Evolutionary conservation across 2,113 vertebrate species (phyloP).

Genomic region (Podarcis raffonei): DNA sequence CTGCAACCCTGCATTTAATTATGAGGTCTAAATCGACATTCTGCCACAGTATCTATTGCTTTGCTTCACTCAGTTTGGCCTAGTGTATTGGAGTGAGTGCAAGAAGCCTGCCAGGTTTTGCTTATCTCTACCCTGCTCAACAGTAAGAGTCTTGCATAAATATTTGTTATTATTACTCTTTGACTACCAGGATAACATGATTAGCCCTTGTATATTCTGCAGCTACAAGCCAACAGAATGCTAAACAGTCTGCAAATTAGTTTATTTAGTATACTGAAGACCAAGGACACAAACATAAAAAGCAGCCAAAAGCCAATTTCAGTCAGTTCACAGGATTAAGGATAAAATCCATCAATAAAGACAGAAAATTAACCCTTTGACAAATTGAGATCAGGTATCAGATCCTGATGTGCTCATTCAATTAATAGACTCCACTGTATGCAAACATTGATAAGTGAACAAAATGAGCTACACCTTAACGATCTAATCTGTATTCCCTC

Average conservation of each 20-base stretch:
- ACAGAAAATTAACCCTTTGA: conserved; percentile 51
- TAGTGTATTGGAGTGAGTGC: conserved; percentile 23
- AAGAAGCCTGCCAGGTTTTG: conserved; percentile 38
- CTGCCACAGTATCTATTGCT: conserved; percentile 10
- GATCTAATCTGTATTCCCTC: conserved; percentile 69
- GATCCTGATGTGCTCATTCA: conserved; percentile 46
- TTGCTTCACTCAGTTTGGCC: conserved; percentile 29
- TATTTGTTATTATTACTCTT: conserved; percentile 25
- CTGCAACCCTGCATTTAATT: conserved; percentile 49
- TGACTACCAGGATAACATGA: conserved; percentile 19
- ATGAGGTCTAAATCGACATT: conserved; percentile 37
- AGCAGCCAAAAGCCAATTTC: conserved; percentile 24
- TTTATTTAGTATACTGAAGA: conserved; percentile 40
- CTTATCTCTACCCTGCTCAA: conserved; percentile 43
- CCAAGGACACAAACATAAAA: conserved; percentile 31
- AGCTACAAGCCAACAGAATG: conserved; percentile 35
- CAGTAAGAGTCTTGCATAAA: conserved; percentile 21
- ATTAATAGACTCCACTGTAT: conserved; percentile 65
- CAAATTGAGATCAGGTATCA: conserved; percentile 51
- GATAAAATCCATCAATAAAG: conserved; percentile 54
- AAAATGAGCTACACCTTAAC: conserved; percentile 62
- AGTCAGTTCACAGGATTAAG: conserved; percentile 51
- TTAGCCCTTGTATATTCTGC: conserved; percentile 9
- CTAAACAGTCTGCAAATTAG: conserved; percentile 34
- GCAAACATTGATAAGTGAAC: conserved; percentile 61